A percentile compares a stretch with the other conserved stretches of the same genome.
These are phyloP conservation scores for Frankliniella intonsa DNA, from an alignment of 2,888 invertebrate genomes.

Conservation along the genomic window DNA sequence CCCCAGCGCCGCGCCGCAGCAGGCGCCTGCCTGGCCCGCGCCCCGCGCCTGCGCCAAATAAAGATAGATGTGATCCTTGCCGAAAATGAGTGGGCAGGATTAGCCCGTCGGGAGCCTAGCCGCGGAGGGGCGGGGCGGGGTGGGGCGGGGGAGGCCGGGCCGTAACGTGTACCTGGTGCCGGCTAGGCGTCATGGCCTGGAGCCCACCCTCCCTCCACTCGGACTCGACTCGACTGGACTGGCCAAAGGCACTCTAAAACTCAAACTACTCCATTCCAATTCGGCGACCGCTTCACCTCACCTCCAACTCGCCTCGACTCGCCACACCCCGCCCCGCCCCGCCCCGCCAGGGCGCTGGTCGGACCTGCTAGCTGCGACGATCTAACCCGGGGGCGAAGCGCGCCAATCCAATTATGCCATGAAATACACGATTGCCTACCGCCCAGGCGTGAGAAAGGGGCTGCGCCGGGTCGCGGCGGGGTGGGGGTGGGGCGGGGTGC, in stretches of 20 bases:
- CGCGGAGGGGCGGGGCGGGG: neutral
- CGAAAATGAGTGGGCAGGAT: slow-evolving; percentile 22
- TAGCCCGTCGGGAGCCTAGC: slow-evolving; percentile 12
- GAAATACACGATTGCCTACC: slow-evolving; percentile 26
- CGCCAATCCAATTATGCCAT: slow-evolving; percentile 26
- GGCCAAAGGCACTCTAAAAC: neutral
- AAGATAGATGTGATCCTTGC: slow-evolving; percentile 24
- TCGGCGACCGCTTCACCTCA: neutral
- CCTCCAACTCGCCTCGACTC: neutral
- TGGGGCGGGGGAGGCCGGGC: neutral
- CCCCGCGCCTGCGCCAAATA: neutral
- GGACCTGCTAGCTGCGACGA: neutral
- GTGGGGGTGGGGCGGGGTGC: neutral
- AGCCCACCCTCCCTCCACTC: neutral
- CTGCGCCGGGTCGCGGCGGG: neutral
- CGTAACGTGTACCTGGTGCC: neutral
- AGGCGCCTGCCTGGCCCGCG: neutral
- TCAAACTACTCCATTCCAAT: slow-evolving; percentile 20
- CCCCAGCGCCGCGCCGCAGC: no score
- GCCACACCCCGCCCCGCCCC: neutral
- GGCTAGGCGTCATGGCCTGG: neutral
- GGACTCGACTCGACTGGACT: no score
- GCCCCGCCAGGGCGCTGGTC: neutral
- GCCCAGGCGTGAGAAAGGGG: slow-evolving; percentile 18
- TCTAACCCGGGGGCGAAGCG: neutral